Evolutionary conservation across 2,888 invertebrate genomes (phyloP).

Genomic region (Tiliacea citrago): DNA sequence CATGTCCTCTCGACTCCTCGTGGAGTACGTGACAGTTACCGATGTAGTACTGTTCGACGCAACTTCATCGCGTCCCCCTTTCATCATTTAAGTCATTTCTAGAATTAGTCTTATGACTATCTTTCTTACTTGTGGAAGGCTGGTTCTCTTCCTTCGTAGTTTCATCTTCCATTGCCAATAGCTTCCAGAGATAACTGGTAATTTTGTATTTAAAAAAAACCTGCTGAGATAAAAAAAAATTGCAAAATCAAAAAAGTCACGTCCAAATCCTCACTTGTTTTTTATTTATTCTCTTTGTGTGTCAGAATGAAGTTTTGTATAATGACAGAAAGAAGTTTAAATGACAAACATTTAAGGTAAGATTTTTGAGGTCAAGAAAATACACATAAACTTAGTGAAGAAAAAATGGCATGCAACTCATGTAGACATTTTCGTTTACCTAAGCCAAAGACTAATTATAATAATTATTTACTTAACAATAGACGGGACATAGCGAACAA

Average conservation of each 20-base stretch:
- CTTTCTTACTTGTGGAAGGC: conserved; percentile 75
- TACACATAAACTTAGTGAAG: too few relatives aligned
- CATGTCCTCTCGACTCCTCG: conserved; percentile 67
- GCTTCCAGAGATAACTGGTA: conserved; percentile 74
- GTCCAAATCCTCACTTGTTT: conserved; percentile 62
- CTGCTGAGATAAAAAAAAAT: background rate
- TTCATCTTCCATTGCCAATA: conserved; percentile 76
- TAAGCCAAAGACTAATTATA: too few relatives aligned
- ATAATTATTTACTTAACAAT: too few relatives aligned
- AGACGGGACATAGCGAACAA: too few relatives aligned
- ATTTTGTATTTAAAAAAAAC: conserved; percentile 72
- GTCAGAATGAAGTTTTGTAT: too few relatives aligned
- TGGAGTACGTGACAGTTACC: conserved; percentile 67
- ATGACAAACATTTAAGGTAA: background rate
- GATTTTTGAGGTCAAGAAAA: too few relatives aligned
- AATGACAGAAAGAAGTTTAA: conserved; percentile 33
- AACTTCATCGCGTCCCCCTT: conserved; percentile 57
- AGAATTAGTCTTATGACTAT: conserved; percentile 62
- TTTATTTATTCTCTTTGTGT: conserved; percentile 27
- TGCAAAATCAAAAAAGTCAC: conserved; percentile 36
- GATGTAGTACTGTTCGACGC: conserved; percentile 67
- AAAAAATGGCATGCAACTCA: too few relatives aligned
- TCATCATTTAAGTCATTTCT: conserved; percentile 58
- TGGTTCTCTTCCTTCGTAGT: conserved; percentile 66
- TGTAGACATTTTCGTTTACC: too few relatives aligned